Base-by-base conservation (phyloP, 2,113 vertebrate species). In the Entosphenus tridentatus region DNA sequence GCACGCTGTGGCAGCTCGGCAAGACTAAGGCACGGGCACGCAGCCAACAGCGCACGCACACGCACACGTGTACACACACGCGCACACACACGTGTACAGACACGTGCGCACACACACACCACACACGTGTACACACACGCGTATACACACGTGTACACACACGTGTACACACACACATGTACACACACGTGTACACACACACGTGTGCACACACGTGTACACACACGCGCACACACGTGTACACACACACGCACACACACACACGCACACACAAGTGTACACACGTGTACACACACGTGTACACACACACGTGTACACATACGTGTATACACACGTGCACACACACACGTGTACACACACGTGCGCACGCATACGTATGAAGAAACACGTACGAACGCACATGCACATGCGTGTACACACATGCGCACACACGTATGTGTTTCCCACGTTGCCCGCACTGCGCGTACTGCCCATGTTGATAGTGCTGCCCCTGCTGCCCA, bases 1-100 rank as follows among this genome's bases (percentile, higher is more conserved):
- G 74, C 55, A 76, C 75, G 3, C 84, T 90, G 70, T 96, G 91
- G 90, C 91, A 96, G 77, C 81, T 97, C 73, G 93, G 93, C 6
- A 95, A 89, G 77, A 88, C 84, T 57, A 95, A 95, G 85, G 93
- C 95, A 78, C 77, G 58, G 55, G 14, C 8, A 10, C 17, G 56
- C 39, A 39, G 39, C 39, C 39, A 39, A 39, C 39, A 39, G 39
- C 39, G 1, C 39, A 39, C 39, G 39, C 58, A 62, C 2, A 8
- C 58, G 3, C 58, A 62, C 58, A 62, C 58, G 18, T 21, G 21
- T 21, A 17, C 58, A 62, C 58, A 62, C 16, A 62, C 58, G 16
- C 4, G 16, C 4, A 17, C 58, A 62, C 58, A 62, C 16, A 62
- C 58, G 3, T 4, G 16, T 16, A 62, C 58, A 62, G 2, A 62